phyloP scores from a whole-genome alignment of 2,888 invertebrate genomes.

The Allygus modestus region DNA sequence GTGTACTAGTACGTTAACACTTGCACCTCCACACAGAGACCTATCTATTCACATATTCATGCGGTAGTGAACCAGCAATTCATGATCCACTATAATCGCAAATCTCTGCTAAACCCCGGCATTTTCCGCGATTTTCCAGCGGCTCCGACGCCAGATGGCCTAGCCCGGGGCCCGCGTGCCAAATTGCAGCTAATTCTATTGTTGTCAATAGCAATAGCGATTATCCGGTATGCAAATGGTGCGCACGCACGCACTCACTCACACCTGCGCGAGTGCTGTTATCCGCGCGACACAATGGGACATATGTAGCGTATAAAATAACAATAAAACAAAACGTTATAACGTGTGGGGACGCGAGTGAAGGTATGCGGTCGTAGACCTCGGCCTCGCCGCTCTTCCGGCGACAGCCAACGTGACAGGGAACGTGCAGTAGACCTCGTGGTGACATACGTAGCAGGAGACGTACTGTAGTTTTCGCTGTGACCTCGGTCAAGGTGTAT shows the following conservation, averaged over 20 bases:
- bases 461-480: neutral
- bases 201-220: slow-evolving; percentile 44
- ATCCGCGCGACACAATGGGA: slow-evolving; percentile 59
- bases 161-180: slow-evolving; percentile 19
- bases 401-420: neutral
- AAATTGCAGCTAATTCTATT: slow-evolving; percentile 57
- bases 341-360: slow-evolving; percentile 58
- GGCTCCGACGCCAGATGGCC: neutral
- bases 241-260: slow-evolving; percentile 39
- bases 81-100: neutral
- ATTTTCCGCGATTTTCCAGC: slow-evolving; percentile 17
- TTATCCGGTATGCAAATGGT: slow-evolving; percentile 48
- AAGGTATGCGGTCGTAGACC: slow-evolving; percentile 60
- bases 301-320: slow-evolving; percentile 63
- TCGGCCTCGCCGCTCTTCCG: neutral
- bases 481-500: too few species aligned
- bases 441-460: too few species aligned
- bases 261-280: slow-evolving; percentile 46
- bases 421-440: neutral
- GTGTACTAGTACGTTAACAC: too few species aligned
- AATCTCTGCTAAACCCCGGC: neutral
- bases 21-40: too few species aligned
- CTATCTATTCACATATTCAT: too few species aligned
- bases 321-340: slow-evolving; percentile 61
- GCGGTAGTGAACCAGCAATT: neutral